Conservation (phyloP, 2,797 vertebrate genomes). For the Pempheris klunzingeri region DNA sequence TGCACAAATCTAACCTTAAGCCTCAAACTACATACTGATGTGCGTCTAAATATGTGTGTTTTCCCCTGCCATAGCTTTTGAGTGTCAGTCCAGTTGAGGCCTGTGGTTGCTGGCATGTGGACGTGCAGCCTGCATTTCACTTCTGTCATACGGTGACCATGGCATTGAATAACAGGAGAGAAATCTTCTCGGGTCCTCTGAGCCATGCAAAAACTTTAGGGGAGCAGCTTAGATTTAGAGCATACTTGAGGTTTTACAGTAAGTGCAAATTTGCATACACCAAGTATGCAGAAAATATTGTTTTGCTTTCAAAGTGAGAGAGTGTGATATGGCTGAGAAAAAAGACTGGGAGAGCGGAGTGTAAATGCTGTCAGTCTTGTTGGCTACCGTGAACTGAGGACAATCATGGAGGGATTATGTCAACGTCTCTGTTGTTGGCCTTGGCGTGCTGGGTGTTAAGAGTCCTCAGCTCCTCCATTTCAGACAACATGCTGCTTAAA, state of each 20-base stretch:
- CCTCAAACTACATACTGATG: slow-evolving; percentile 1
- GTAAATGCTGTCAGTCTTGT: slow-evolving; percentile 25
- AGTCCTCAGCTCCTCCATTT: slow-evolving; percentile 48
- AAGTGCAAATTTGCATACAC: slow-evolving; percentile 66
- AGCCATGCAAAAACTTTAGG: slow-evolving; percentile 31
- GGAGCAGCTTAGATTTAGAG: slow-evolving; percentile 60
- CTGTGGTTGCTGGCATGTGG: slow-evolving; percentile 39
- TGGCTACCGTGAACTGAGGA: slow-evolving; percentile 29
- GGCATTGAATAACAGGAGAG: slow-evolving; percentile 4
- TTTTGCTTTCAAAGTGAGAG: slow-evolving; percentile 45
- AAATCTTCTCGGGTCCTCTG: slow-evolving; percentile 25
- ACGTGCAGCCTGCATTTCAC: slow-evolving; percentile 22
- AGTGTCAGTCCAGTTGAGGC: slow-evolving; percentile 27
- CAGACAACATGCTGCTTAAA: slow-evolving; percentile 6
- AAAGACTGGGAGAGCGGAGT: slow-evolving; percentile 15
- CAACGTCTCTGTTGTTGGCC: slow-evolving; percentile 41
- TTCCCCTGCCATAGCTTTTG: slow-evolving; percentile 22
- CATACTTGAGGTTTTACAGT: slow-evolving; percentile 77
- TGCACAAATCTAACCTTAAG: slow-evolving; percentile 10
- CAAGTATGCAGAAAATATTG: slow-evolving; percentile 66
- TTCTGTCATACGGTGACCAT: slow-evolving; percentile 38
- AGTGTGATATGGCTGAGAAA: slow-evolving; percentile 44
- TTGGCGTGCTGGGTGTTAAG: slow-evolving; percentile 46
- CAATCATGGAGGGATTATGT: slow-evolving; percentile 53
- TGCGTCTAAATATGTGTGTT: slow-evolving; percentile 6